Evolutionary conservation across 1,140 invertebrate genomes (phyloP).

Genomic region (Trinorchestia longiramus): DNA sequence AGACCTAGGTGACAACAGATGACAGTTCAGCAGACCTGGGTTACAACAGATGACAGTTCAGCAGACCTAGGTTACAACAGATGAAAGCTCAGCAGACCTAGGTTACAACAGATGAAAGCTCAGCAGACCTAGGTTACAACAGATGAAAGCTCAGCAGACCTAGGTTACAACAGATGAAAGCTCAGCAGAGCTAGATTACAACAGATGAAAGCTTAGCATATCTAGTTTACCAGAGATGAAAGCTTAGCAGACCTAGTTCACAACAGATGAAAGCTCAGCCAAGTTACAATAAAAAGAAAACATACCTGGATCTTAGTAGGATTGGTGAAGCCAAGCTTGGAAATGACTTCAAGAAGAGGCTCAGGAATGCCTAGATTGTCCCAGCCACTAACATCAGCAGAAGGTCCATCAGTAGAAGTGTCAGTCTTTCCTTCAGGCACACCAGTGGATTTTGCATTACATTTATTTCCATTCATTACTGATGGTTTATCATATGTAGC

Average conservation of each 20-base stretch:
- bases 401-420: neutral
- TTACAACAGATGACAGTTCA: neutral
- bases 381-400: conserved; percentile 77
- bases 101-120: neutral
- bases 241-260: no score
- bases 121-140: neutral
- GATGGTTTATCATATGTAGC: conserved; percentile 18
- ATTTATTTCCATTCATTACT: neutral
- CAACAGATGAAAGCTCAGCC: no score
- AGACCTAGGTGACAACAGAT: no score
- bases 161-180: no score
- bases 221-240: no score
- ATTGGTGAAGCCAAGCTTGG: conserved; percentile 80
- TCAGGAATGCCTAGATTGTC: conserved; percentile 78
- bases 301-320: conserved; percentile 86
- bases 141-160: conserved; percentile 23
- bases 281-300: neutral
- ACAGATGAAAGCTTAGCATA: no score
- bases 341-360: conserved; percentile 80
- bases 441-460: neutral
- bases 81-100: neutral
- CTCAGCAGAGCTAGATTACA: no score
- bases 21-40: no score
- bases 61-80: neutral
- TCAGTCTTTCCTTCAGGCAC: neutral